Conservation (phyloP, 2,888 invertebrate species). For the Tuta absoluta region DNA sequence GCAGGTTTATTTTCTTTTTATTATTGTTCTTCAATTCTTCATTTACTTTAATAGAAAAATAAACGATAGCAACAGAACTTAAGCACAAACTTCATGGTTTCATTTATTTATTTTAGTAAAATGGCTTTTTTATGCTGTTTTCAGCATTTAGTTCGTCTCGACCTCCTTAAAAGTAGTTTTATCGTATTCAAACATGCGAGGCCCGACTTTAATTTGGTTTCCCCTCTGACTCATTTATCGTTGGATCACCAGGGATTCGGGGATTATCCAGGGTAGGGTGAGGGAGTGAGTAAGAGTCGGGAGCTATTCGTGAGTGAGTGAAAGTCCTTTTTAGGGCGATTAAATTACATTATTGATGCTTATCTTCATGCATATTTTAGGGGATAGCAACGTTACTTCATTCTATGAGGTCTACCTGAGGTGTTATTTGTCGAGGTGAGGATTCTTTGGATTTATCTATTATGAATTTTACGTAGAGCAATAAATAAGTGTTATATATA, state of each 20-base stretch:
- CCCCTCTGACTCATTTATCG: slow-evolving; percentile 56
- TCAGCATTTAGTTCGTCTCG: neutral
- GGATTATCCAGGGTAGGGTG: slow-evolving; percentile 26
- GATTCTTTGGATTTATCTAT: too few species aligned
- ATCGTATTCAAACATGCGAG: slow-evolving; percentile 36
- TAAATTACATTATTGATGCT: slow-evolving; percentile 26
- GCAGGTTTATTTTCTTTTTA: too few species aligned
- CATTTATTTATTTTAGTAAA: neutral
- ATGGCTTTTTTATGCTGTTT: neutral
- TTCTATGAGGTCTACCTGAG: too few species aligned
- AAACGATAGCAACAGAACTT: too few species aligned
- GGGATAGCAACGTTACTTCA: neutral
- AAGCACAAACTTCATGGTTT: too few species aligned
- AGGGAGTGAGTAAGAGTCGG: too few species aligned
- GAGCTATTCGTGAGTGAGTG: slow-evolving; percentile 14
- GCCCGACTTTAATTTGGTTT: slow-evolving; percentile 42
- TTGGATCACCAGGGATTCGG: slow-evolving; percentile 32
- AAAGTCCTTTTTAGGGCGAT: slow-evolving; percentile 9
- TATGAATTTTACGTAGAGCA: neutral
- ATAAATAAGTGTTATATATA: neutral
- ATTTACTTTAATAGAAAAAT: too few species aligned
- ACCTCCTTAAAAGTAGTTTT: slow-evolving; percentile 17
- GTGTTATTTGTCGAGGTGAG: too few species aligned
- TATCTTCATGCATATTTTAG: slow-evolving; percentile 29
- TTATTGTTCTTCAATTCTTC: too few species aligned